Conservation (phyloP, 1,140 invertebrate genomes). For the Halictus rubicundus region DNA sequence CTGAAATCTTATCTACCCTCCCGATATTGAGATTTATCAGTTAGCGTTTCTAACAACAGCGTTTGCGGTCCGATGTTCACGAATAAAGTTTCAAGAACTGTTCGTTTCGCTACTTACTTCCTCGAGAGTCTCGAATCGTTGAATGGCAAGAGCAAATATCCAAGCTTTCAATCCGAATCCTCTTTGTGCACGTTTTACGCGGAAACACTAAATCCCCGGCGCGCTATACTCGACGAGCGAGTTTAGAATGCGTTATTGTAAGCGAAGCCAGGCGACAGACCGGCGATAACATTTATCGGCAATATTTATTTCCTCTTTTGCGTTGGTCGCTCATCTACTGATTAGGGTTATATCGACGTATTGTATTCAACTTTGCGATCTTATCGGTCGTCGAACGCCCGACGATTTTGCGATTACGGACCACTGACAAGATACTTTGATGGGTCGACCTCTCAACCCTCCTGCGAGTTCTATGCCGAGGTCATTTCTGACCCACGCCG, state of each 20-base stretch:
- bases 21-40: too few relatives aligned
- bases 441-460: too few relatives aligned
- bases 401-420: too few relatives aligned
- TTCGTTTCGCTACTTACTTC: neutral
- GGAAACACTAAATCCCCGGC: neutral
- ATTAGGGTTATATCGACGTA: neutral
- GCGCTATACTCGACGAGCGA: neutral
- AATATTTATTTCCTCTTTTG: neutral
- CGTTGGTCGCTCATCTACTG: neutral
- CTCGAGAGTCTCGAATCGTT: neutral
- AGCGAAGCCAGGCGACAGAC: neutral
- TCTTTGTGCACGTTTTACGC: neutral
- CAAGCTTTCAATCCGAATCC: neutral
- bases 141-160: neutral
- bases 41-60: neutral
- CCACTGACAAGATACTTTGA: too few relatives aligned
- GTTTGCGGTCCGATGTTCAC: neutral
- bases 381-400: neutral
- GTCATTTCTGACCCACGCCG: too few relatives aligned
- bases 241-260: neutral
- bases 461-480: too few relatives aligned
- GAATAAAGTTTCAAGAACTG: neutral
- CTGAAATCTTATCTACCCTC: neutral
- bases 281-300: conserved; percentile 27
- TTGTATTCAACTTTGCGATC: neutral